Conservation (phyloP, 1,140 invertebrate genomes). For the Cydia fagiglandana region DNA sequence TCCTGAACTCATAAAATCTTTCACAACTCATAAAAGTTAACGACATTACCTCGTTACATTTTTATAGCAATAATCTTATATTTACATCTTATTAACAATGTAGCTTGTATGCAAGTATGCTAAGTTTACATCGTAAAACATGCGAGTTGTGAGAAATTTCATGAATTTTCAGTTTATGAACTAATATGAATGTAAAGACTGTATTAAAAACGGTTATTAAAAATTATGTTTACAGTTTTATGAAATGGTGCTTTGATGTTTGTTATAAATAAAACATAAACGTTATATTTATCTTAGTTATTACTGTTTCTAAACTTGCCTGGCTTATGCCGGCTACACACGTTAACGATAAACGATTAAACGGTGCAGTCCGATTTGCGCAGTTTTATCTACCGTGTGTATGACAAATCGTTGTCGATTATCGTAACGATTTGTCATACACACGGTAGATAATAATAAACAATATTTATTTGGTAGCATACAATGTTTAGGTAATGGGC, state of each 20-base stretch:
- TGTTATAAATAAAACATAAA: neutral
- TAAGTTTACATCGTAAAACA: constrained; percentile 8
- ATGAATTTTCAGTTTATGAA: neutral
- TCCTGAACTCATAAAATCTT: constrained; percentile 37
- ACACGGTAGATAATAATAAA: too few species aligned
- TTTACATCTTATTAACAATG: constrained; percentile 26
- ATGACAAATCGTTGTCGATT: too few species aligned
- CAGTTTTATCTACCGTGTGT: too few species aligned
- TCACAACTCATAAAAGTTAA: constrained; percentile 38
- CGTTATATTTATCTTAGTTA: constrained; percentile 31
- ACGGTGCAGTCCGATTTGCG: too few species aligned
- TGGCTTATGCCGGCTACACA: too few species aligned
- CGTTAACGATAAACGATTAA: too few species aligned
- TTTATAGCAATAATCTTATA: constrained; percentile 18
- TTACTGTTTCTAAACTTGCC: neutral
- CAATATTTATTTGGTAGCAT: too few species aligned
- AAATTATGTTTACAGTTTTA: constrained; percentile 8
- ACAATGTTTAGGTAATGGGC: too few species aligned
- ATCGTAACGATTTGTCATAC: too few species aligned
- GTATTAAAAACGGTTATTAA: constrained; percentile 17
- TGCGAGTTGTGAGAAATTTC: neutral
- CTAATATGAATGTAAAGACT: neutral
- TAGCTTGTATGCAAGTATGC: constrained; percentile 13
- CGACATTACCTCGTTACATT: constrained; percentile 11
- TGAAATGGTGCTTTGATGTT: constrained; percentile 35